Percentiles rank a stretch among this genome's conserved stretches.
Evolutionary conservation across 2,113 vertebrate genomes (phyloP).

Genomic region (Albula glossodonta): DNA sequence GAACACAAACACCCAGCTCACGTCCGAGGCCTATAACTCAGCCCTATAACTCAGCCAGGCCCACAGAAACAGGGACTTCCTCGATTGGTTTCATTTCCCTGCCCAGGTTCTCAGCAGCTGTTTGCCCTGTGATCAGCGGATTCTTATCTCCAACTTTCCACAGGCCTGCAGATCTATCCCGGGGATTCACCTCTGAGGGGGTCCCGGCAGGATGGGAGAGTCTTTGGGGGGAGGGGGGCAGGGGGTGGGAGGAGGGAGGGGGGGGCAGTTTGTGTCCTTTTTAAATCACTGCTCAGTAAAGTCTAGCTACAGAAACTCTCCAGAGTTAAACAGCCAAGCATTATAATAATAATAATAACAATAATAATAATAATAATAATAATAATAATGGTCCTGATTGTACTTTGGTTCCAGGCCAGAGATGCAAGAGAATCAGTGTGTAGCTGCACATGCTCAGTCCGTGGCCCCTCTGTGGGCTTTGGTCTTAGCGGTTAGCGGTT

Average conservation of each 20-base stretch:
- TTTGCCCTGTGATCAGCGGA: constrained; percentile 79
- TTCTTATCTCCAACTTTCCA: constrained; percentile 85
- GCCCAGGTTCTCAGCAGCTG: constrained; percentile 83
- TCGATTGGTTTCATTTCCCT: constrained; percentile 93
- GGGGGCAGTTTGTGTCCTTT: constrained; percentile 14
- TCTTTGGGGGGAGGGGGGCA: constrained; percentile 28
- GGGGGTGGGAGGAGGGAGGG: no score
- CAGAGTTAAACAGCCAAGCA: no score
- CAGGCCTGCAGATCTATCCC: constrained; percentile 66
- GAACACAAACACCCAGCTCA: constrained; percentile 94
- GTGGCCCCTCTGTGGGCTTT: no score
- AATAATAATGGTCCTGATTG: no score
- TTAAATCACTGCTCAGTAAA: not conserved
- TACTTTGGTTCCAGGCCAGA: no score
- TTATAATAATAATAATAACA: no score
- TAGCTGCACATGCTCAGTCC: no score
- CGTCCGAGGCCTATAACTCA: constrained; percentile 83
- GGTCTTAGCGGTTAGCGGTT: no score
- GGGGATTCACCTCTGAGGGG: constrained; percentile 38
- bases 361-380: no score
- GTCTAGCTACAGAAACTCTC: not conserved
- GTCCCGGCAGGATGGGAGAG: constrained; percentile 41
- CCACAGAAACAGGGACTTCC: constrained; percentile 98
- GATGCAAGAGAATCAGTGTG: no score
- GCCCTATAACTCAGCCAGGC: constrained; percentile 60